Evolutionary conservation across 2,888 invertebrate genomes (phyloP).

Genomic region (Diachrysia chrysitis): DNA sequence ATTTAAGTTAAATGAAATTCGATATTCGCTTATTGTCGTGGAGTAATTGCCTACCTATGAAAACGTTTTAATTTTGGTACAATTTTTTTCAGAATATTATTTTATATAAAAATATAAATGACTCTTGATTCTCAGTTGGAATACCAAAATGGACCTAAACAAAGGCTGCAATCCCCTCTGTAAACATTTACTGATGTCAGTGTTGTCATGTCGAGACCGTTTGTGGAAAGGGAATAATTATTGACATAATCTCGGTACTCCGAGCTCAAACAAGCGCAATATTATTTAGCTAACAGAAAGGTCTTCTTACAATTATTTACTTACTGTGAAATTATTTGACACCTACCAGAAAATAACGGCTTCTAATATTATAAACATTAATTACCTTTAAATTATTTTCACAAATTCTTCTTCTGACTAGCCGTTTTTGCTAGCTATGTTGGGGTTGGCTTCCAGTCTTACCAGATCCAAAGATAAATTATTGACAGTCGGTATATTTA

Average conservation of each 20-base stretch:
- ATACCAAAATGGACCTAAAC: neutral
- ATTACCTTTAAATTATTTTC: no score
- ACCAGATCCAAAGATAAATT: no score
- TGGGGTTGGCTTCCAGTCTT: no score
- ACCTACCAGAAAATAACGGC: no score
- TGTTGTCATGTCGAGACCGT: neutral
- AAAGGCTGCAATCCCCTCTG: neutral
- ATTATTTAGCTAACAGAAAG: neutral
- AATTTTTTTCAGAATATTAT: neutral
- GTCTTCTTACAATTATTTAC: neutral
- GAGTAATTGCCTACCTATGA: neutral
- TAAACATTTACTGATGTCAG: neutral
- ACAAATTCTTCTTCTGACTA: no score
- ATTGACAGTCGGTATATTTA: no score
- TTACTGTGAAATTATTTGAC: no score
- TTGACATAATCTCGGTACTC: slow-evolving; percentile 2
- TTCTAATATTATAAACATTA: no score
- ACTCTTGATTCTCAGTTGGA: neutral
- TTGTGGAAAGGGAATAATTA: slow-evolving; percentile 4
- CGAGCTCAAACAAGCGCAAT: slow-evolving; percentile 4
- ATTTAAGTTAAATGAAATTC: slow-evolving; percentile 1
- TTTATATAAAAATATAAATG: neutral
- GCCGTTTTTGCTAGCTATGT: no score
- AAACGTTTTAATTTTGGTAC: neutral
- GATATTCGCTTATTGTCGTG: neutral